phyloP scores from a whole-genome alignment of 2,113 vertebrate genomes.

The Silurus asotus region DNA sequence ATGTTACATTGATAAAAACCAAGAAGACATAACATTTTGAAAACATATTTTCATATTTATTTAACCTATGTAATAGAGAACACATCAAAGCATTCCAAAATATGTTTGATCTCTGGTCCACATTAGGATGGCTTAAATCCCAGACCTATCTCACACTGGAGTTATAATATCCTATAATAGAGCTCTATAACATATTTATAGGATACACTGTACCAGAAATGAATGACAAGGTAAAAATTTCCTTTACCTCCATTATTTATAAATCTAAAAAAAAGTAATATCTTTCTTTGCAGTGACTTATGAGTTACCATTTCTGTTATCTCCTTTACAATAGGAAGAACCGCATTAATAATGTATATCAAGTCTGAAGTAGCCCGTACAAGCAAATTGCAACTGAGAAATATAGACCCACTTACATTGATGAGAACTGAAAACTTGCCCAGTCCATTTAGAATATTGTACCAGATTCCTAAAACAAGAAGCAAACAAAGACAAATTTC shows the following conservation, averaged over 20 bases:
- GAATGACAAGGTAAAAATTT: not conserved
- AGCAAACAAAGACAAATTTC: not conserved
- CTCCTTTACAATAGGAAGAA: not conserved
- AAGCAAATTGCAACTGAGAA: not conserved
- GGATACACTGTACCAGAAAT: conserved; percentile 3
- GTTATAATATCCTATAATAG: not conserved
- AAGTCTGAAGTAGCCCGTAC: not conserved
- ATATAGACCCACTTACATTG: conserved; percentile 82
- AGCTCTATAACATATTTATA: not conserved
- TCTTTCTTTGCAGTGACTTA: not conserved
- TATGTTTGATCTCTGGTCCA: conserved; percentile 18
- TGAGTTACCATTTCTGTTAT: not conserved
- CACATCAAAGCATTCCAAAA: conserved; percentile 24
- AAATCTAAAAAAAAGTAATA: not conserved
- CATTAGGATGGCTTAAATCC: conserved; percentile 24
- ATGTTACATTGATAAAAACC: not conserved
- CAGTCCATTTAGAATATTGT: conserved; percentile 91
- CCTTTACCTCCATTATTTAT: not conserved
- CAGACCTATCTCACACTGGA: conserved; percentile 5
- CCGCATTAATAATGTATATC: not conserved
- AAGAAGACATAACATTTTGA: not conserved
- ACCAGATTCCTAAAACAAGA: conserved; percentile 86
- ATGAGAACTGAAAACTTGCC: conserved; percentile 96
- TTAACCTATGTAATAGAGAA: not conserved
- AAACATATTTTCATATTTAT: conserved; percentile 7